A percentile compares a stretch with the other conserved stretches of the same genome.
Evolutionary conservation across 2,888 invertebrate genomes (phyloP).

Genomic region (Bruchidius siliquastri): DNA sequence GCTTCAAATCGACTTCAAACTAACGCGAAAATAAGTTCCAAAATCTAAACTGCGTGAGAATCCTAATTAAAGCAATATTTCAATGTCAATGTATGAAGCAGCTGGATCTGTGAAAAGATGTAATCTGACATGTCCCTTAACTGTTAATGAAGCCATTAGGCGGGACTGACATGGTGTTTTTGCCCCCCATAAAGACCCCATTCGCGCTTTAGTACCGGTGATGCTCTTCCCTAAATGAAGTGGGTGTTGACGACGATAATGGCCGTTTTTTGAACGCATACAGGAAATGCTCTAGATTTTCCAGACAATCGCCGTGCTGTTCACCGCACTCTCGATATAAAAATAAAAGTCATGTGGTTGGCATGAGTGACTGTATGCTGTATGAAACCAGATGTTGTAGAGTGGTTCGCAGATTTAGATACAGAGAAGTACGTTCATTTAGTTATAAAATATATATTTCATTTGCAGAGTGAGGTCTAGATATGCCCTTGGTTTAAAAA

Average conservation of each 20-base stretch:
- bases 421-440: not conserved
- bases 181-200: not conserved
- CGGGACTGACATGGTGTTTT: not conserved
- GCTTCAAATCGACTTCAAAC: no score
- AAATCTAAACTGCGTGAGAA: no score
- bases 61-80: no score
- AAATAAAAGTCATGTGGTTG: not conserved
- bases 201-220: not conserved
- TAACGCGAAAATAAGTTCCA: no score
- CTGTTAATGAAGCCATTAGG: not conserved
- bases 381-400: not conserved
- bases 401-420: not conserved
- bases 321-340: not conserved
- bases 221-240: not conserved
- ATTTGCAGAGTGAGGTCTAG: no score
- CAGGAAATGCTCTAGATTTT: not conserved
- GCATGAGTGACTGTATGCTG: not conserved
- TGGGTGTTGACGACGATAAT: not conserved
- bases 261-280: not conserved
- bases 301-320: not conserved
- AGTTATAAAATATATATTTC: not conserved
- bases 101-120: no score
- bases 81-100: no score
- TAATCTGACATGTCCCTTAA: not conserved
- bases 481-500: no score